Evolutionary conservation across 1,140 invertebrate species (phyloP).

Genomic region (Platyscapa corneri): DNA sequence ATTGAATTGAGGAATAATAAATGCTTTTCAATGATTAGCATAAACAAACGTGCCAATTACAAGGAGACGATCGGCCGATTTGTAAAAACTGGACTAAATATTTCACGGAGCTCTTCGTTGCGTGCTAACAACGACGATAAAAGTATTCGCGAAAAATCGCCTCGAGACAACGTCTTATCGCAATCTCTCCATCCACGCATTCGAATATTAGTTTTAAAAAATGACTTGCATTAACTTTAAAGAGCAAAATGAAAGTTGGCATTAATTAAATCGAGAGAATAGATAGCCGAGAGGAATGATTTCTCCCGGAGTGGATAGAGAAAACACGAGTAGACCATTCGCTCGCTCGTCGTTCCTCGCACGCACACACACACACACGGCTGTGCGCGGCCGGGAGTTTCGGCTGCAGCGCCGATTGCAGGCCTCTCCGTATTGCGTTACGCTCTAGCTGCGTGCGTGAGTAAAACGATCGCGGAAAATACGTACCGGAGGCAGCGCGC

Average conservation of each 20-base stretch:
- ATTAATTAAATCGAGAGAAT: conserved; percentile 45
- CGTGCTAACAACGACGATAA: no score
- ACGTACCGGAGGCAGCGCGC: background rate
- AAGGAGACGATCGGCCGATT: no score
- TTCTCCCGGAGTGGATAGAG: conserved; percentile 10
- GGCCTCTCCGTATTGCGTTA: conserved; percentile 32
- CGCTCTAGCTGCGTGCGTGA: conserved; percentile 47
- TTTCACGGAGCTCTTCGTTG: no score
- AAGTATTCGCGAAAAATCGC: background rate
- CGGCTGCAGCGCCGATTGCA: background rate
- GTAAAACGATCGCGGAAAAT: conserved; percentile 25
- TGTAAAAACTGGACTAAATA: no score
- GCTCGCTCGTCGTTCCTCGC: no score
- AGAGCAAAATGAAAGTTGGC: conserved; percentile 29
- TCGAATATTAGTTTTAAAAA: background rate
- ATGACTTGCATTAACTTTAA: conserved; percentile 14
- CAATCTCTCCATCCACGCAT: background rate
- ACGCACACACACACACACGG: no score
- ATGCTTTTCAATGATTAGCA: background rate
- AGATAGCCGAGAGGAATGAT: conserved; percentile 12
- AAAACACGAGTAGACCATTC: background rate
- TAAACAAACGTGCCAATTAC: no score
- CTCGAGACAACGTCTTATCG: background rate
- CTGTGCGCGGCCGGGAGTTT: background rate
- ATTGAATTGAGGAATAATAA: background rate